These are phyloP conservation scores for Nebria salina DNA, from an alignment of 2,888 invertebrate genomes.

Conservation along the genomic window DNA sequence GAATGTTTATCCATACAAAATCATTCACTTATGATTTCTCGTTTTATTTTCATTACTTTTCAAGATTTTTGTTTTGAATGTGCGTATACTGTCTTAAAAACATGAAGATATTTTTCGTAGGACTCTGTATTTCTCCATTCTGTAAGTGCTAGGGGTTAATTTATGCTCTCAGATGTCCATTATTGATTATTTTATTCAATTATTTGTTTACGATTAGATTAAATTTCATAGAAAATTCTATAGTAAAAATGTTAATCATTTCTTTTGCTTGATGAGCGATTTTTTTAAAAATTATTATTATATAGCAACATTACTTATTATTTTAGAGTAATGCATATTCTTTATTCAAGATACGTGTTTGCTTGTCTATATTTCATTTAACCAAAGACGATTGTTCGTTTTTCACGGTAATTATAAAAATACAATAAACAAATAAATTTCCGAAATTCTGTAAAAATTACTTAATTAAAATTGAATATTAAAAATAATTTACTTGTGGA, in stretches of 20 bases:
- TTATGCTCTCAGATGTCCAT: background rate
- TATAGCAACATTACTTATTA: slow-evolving; percentile 15
- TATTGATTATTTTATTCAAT: background rate
- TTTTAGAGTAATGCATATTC: slow-evolving; percentile 27
- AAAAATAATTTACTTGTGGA: background rate
- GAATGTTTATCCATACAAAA: slow-evolving; percentile 9
- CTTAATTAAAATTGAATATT: background rate
- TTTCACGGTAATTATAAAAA: background rate
- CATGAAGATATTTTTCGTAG: slow-evolving; percentile 12
- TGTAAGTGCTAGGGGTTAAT: slow-evolving; percentile 3
- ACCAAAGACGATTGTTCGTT: background rate
- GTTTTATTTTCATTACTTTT: background rate
- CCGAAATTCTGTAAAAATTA: background rate
- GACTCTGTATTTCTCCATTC: background rate
- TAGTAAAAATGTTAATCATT: slow-evolving; percentile 43
- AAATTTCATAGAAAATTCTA: slow-evolving; percentile 42
- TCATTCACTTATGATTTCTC: background rate
- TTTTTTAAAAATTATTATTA: slow-evolving; percentile 19
- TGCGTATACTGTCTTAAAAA: slow-evolving; percentile 7
- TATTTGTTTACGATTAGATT: background rate
- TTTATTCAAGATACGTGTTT: slow-evolving; percentile 29
- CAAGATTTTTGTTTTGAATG: background rate
- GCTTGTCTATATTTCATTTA: slow-evolving; percentile 17
- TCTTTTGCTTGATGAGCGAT: slow-evolving; percentile 41
- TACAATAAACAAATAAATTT: too few relatives aligned